These are phyloP conservation scores for Nibea coibor DNA, from an alignment of 2,113 vertebrate genomes.

Conservation along the genomic window DNA sequence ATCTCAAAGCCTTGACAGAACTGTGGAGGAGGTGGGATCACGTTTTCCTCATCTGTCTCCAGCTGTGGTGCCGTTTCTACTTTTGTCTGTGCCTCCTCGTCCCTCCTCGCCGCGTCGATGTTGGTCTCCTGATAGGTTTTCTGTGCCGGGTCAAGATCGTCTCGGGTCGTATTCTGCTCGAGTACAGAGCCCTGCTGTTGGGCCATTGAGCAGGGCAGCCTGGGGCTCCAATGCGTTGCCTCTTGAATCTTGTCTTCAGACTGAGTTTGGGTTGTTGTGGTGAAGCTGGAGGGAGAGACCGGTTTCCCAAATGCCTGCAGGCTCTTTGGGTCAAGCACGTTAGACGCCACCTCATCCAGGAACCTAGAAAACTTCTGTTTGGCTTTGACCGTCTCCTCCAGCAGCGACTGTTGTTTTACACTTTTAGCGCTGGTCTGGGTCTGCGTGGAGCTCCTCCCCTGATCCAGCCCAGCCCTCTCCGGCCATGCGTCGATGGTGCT, in stretches of 20 bases:
- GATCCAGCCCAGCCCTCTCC: constrained; percentile 24
- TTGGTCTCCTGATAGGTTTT: constrained; percentile 81
- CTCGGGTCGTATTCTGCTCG: constrained; percentile 39
- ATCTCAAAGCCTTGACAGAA: constrained; percentile 63
- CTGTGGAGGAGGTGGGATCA: constrained; percentile 68
- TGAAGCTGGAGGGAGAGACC: constrained; percentile 41
- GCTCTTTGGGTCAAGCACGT: constrained; percentile 85
- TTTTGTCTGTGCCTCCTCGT: constrained; percentile 45
- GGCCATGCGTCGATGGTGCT: constrained; percentile 11
- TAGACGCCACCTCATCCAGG: constrained; percentile 88
- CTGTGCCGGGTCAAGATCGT: constrained; percentile 49
- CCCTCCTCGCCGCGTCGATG: constrained; percentile 76
- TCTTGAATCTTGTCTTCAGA: constrained; percentile 38
- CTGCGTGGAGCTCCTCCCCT: constrained; percentile 69
- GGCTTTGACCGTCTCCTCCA: constrained; percentile 80
- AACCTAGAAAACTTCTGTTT: constrained; percentile 91
- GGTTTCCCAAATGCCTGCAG: constrained; percentile 80
- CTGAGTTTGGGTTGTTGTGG: constrained; percentile 21
- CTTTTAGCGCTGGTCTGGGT: constrained; percentile 10
- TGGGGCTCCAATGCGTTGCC: constrained; percentile 13
- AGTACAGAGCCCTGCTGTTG: constrained; percentile 41
- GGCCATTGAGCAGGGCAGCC: constrained; percentile 42
- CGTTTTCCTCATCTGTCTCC: constrained; percentile 47
- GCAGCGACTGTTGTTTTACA: constrained; percentile 70
- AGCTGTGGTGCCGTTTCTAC: constrained; percentile 1